These are phyloP conservation scores for Lateolabrax maculatus DNA, from an alignment of 2,797 vertebrate genomes.

Conservation along the genomic window DNA sequence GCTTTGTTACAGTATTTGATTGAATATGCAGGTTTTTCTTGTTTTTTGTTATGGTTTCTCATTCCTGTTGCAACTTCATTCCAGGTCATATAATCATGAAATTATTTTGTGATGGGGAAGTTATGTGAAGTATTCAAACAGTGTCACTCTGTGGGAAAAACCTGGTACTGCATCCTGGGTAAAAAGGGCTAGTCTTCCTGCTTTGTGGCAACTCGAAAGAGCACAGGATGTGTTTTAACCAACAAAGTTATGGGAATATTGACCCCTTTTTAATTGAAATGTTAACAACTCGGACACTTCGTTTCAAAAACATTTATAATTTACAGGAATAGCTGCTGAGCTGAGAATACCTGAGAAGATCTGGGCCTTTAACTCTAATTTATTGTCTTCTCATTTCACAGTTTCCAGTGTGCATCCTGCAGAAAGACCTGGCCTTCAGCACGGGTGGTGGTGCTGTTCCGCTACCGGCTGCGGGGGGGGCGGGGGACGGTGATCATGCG, in stretches of 20 bases:
- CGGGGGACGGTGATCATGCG: constrained; percentile 74
- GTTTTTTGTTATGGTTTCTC: neutral
- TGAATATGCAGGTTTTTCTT: no score
- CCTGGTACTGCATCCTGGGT: neutral
- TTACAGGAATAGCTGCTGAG: neutral
- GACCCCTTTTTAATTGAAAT: neutral
- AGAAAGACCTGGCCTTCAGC: constrained; percentile 70
- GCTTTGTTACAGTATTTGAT: neutral
- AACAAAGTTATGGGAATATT: neutral
- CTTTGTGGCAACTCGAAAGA: neutral
- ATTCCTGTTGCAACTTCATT: neutral
- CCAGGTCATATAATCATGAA: constrained; percentile 5
- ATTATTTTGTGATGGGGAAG: neutral
- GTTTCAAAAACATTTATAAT: neutral
- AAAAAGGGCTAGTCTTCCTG: neutral
- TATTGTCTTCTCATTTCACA: constrained; percentile 32
- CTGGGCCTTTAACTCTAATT: neutral
- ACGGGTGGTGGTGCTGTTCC: constrained; percentile 70
- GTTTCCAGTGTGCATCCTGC: constrained; percentile 70
- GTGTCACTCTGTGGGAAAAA: constrained; percentile 4
- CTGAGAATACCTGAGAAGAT: neutral
- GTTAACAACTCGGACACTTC: neutral
- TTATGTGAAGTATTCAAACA: constrained; percentile 8
- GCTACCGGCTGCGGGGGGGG: constrained; percentile 61
- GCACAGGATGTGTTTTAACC: neutral